Evolutionary conservation across 1,140 invertebrate genomes (phyloP), one percentile per base, ranked within the genome.

Genomic region (Listronotus oregonensis): DNA sequence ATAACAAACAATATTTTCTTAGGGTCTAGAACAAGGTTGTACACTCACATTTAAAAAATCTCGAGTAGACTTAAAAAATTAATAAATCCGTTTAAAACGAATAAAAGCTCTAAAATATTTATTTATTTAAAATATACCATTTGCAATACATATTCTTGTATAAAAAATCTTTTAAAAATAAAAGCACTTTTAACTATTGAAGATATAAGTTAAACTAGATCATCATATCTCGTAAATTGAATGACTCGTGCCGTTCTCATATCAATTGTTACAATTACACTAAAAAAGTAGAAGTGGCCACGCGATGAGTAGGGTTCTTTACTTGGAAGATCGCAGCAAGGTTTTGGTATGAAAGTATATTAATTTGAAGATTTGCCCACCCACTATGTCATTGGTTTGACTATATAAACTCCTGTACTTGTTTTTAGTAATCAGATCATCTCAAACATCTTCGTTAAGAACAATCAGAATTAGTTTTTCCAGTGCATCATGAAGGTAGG

Each of bases 301-400:
- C 1, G 47, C 34, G 44, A 49, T 59, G 44, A 59, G 57, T 59
- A 59, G 49, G 59, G 59, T 51, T 51, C 47, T 51, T 61, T 47
- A 51, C 37, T 49, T 46, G 47, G 18, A 46, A 51, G 44, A 18
- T 66, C 18, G 61, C 15, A 12, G 64, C 69, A 73, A 74, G 71
- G 72, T 72, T 75, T 75, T 71, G 71, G 70, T 71, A 77, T 75
- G 75, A 77, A 77, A 77, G 75, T 77, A 58, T 74, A 71, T 69
- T 65, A 71, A 71, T 72, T 71, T 69, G 63, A 64, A 55, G 67
- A 70, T 72, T n/a, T 39, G 64, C 72, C 68, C 75, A 77, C 75
- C 75, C 74, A 75, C 73, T 75, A 73, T 74, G 68, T 70, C 18
- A 54, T 32, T 57, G 18, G 68, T 75, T 73, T 56, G 42, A 70